Base-by-base conservation (phyloP, 2,113 vertebrate species). In the Dolichallabes microphthalmus region DNA sequence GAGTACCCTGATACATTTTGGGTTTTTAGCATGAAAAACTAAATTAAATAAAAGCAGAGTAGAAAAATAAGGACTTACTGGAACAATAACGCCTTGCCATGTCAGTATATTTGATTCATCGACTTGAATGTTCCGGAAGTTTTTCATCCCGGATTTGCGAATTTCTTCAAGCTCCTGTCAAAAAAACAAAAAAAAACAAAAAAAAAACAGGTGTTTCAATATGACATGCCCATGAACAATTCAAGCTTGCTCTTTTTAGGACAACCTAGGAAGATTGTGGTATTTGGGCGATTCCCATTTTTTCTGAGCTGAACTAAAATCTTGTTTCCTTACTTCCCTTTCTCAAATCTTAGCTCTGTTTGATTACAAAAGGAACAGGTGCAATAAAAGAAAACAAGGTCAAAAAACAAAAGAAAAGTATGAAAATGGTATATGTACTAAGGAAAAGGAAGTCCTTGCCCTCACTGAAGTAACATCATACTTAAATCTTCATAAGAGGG, bases 11-110 rank as follows among this genome's bases (percentile, higher is more conserved):
- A 22, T 22, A 7, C 14, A 6, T 17, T 66, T 68, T 30, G 3
- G 19, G 11, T 1, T n/a, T 35, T 45, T 17, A 1, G 2, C n/a
- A 60, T n/a, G 25, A n/a, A 58, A 17, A 30, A 13, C 57, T 57
- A 61, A 55, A 79, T 20, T 17, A 55, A 52, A 20, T 3, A 35
- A 53, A 52, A 20, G 17, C 6, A 55, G n/a, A 32, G 4, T 55
- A 20, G 12, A 82, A 45, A 11, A 84, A 5, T 2, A 45, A 45
- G 93, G 45, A 97, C 98, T 98, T 94, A 99, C 98, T 93, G 98
- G 98, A 95, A 99, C 98, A 92, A 99, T 99, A 93, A 99, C 97
- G 88, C 98, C 97, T 96, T 99, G 97, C 98, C 98, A 99, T 95
- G 96, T 97, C 96, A 99, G 96, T 93, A 99, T 95, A 96, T 99